These are phyloP conservation scores for Lithobates sylvaticus DNA, from an alignment of 2,797 vertebrate genomes.

Conservation along the genomic window DNA sequence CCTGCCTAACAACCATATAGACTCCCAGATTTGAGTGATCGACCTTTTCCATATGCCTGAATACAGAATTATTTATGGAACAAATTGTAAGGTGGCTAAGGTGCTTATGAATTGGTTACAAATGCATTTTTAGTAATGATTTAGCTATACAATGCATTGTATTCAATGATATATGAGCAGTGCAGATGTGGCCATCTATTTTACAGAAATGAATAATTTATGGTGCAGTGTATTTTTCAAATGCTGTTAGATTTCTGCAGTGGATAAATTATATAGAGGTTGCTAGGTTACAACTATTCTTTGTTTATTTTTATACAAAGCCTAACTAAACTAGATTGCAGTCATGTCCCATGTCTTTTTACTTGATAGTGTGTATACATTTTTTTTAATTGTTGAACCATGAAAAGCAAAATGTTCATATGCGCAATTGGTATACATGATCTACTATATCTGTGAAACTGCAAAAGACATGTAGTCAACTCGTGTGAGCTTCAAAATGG, in stretches of 20 bases:
- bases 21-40: not conserved
- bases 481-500: not conserved
- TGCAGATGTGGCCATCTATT: constrained; percentile 47
- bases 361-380: no score
- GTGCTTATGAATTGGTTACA: constrained; percentile 55
- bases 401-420: not conserved
- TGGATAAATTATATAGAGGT: constrained; percentile 76
- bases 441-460: not conserved
- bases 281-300: constrained; percentile 85
- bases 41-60: not conserved
- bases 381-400: not conserved
- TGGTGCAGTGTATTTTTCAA: constrained; percentile 42
- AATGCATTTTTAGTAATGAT: constrained; percentile 32
- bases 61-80: constrained; percentile 12
- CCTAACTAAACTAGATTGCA: constrained; percentile 78
- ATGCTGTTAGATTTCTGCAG: constrained; percentile 65
- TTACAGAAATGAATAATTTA: constrained; percentile 55
- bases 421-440: not conserved
- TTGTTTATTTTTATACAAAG: constrained; percentile 73
- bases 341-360: constrained; percentile 63
- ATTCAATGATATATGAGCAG: constrained; percentile 40
- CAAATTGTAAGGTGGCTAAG: constrained; percentile 20
- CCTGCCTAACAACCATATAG: not conserved
- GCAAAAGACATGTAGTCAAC: not conserved
- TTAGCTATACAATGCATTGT: constrained; percentile 30